Percentiles rank a stretch among this genome's conserved stretches.
phyloP scores from a whole-genome alignment of 1,140 invertebrate genomes.

The Scylla paramamosain region DNA sequence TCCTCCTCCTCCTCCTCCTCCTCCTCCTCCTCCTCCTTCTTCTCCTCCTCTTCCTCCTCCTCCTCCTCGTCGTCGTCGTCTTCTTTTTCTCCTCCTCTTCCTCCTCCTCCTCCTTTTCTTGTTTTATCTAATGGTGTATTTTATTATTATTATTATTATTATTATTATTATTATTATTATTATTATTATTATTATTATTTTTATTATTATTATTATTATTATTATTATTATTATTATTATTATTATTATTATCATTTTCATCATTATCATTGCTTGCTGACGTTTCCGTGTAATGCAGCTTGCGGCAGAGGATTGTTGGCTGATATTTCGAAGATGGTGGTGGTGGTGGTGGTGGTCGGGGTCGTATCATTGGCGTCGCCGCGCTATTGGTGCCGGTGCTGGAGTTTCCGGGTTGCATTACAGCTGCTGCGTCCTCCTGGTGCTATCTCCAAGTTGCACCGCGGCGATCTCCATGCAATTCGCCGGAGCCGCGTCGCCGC shows the following conservation, averaged over 20 bases:
- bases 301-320: too few relatives aligned
- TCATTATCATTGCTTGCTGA: not conserved
- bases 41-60: not conserved
- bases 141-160: too few relatives aligned
- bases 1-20: not conserved
- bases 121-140: not conserved
- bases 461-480: not conserved
- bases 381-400: not conserved
- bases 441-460: not conserved
- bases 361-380: not conserved
- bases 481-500: not conserved
- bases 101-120: not conserved
- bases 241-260: too few relatives aligned
- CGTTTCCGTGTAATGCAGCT: not conserved
- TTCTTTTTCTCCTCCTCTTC: not conserved
- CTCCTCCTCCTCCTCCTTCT: not conserved
- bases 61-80: not conserved
- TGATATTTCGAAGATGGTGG: not conserved
- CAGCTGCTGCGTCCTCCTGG: not conserved
- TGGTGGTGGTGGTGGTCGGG: not conserved
- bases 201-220: too few relatives aligned
- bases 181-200: too few relatives aligned
- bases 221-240: too few relatives aligned
- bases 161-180: too few relatives aligned
- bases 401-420: constrained; percentile 9